Percentiles rank a stretch among this genome's conserved stretches.
Evolutionary conservation across 2,797 vertebrate species (phyloP).

Genomic region (Phoeniculus purpureus): DNA sequence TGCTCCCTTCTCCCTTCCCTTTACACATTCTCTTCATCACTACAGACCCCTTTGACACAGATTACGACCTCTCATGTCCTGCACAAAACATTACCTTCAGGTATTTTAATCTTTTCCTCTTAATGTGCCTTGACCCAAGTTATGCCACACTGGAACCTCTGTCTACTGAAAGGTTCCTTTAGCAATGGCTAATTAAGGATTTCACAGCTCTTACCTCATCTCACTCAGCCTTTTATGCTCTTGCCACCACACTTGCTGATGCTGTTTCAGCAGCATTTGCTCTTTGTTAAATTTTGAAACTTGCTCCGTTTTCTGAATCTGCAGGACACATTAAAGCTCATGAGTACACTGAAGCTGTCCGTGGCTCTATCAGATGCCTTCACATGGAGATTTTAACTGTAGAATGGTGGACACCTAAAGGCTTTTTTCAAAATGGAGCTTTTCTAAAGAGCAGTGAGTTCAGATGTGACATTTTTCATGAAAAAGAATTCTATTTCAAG

Average conservation of each 20-base stretch:
- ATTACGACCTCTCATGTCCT: not conserved
- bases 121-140: not conserved
- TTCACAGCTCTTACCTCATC: constrained; percentile 81
- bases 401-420: not conserved
- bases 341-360: not conserved
- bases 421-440: not conserved
- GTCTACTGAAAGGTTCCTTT: not conserved
- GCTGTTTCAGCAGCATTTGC: constrained; percentile 85
- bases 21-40: rapidly evolving
- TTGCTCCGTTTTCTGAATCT: constrained; percentile 85
- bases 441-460: too few relatives aligned
- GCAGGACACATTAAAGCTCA: constrained; percentile 39
- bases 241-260: constrained; percentile 89
- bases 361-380: constrained; percentile 18
- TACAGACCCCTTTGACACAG: rapidly evolving
- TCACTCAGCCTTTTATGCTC: constrained; percentile 82
- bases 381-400: not conserved
- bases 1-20: not conserved
- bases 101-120: not conserved
- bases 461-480: too few relatives aligned
- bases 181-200: not conserved
- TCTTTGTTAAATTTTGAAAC: constrained; percentile 87
- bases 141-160: not conserved
- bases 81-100: not conserved
- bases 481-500: too few relatives aligned